Evolutionary conservation across 1,140 invertebrate genomes (phyloP), one percentile per base, ranked within the genome.

Genomic region (Cydia splendana): DNA sequence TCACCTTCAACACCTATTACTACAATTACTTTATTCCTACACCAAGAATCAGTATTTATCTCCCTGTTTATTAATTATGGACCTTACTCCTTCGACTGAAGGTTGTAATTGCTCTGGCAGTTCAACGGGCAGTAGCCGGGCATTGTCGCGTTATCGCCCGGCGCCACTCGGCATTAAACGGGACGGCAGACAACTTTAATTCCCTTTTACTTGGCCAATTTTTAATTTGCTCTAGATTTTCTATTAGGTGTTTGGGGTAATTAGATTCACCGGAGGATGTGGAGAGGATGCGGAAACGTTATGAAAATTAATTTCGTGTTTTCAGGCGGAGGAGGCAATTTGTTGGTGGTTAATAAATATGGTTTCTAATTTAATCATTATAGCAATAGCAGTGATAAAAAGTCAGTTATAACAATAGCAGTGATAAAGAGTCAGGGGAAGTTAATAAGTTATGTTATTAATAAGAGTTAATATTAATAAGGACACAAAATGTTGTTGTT

Each of bases 71-170:
- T 4, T 77, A 78, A 83, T 81, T 78, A 81, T 80, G 79, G 77
- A 51, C 76, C 75, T 73, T 82, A 82, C 79, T 45, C 18, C 51
- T 48, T 69, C 80, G 82, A 77, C 76, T 79, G 77, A 82, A 77
- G 83, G 82, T 82, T 78, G 80, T 87, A 89, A 89, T 88, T 88
- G 85, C 85, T 84, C 88, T 88, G 87, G 83, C 82, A 81, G 84
- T 57, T 77, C 80, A 2, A 75, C 77, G 87, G 88, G 79, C 86
- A 88, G 83, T 76, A 82, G 82, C 81, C 84, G 85, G 85, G 86
- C 77, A 87, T 91, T 91, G 89, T 91, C 76, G 75, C 81, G 85
- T 91, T 91, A 91, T 91, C 89, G 84, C 75, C 82, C 65, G 74
- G 75, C 83, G 76, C 82, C 89, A 91, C 82, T 81, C 88, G 77